A percentile compares a stretch with the other conserved stretches of the same genome.
Conservation (phyloP, 1,140 invertebrate species). For the Drosophila fuyamai region DNA sequence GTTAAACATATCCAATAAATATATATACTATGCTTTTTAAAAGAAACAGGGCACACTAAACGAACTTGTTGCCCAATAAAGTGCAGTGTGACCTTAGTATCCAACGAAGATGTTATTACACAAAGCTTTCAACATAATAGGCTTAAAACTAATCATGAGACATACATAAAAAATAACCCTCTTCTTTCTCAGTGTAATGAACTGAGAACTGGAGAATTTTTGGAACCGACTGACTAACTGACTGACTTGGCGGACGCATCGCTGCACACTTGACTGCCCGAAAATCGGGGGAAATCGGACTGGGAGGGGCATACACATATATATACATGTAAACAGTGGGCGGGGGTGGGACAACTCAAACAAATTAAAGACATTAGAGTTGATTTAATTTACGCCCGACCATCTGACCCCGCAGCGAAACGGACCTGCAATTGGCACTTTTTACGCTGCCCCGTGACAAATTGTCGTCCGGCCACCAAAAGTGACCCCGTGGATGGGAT, state of each 20-base stretch:
- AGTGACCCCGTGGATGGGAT: conserved; percentile 12
- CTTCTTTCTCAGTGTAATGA: not conserved
- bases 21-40: not conserved
- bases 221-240: conserved; percentile 25
- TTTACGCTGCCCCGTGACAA: conserved; percentile 77
- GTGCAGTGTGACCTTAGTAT: too few relatives aligned
- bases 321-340: conserved; percentile 2
- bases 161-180: too few relatives aligned
- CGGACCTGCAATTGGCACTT: conserved; percentile 78
- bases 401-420: conserved; percentile 60
- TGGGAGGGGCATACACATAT: not conserved
- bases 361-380: conserved; percentile 83
- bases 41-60: not conserved
- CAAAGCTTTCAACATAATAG: too few relatives aligned
- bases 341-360: conserved; percentile 58
- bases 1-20: too few relatives aligned
- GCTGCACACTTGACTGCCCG: conserved; percentile 65
- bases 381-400: conserved; percentile 76
- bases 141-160: too few relatives aligned
- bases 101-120: too few relatives aligned
- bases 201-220: conserved; percentile 4
- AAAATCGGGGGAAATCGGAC: conserved; percentile 2
- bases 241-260: conserved; percentile 44
- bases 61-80: not conserved
- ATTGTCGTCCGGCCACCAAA: conserved; percentile 57